A percentile compares a stretch with the other conserved stretches of the same genome.
These are phyloP conservation scores for Drosophila littoralis DNA, from an alignment of 1,140 invertebrate species.

Conservation along the genomic window DNA sequence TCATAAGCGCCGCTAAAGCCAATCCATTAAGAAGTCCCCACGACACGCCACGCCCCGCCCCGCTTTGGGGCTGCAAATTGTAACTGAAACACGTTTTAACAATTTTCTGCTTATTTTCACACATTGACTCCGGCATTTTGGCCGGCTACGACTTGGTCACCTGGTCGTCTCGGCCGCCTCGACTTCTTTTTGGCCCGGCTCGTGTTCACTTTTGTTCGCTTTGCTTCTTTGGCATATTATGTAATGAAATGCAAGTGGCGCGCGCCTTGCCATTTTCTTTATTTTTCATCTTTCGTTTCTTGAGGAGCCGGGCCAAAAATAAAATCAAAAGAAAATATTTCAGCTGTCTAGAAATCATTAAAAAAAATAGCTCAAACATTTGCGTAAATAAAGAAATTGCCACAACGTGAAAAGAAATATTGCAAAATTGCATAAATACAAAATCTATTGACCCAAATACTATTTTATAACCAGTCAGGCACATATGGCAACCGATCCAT, in stretches of 20 bases:
- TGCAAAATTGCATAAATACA: slow-evolving; percentile 68
- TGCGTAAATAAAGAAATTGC: slow-evolving; percentile 76
- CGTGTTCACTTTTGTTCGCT: slow-evolving; percentile 30
- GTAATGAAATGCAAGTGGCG: slow-evolving; percentile 53
- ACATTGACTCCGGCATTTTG: slow-evolving; percentile 40
- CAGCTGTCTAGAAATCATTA: slow-evolving; percentile 70
- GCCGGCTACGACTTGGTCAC: slow-evolving; percentile 59
- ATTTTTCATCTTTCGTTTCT: slow-evolving; percentile 7
- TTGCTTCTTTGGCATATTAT: slow-evolving; percentile 75
- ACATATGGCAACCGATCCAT: slow-evolving; percentile 67
- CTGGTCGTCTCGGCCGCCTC: slow-evolving; percentile 38
- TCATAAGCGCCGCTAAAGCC: slow-evolving; percentile 42
- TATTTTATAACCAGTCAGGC: slow-evolving; percentile 71
- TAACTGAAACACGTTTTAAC: slow-evolving; percentile 72
- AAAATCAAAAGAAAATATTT: slow-evolving; percentile 10
- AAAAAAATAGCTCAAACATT: slow-evolving; percentile 76
- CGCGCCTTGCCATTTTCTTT: slow-evolving; percentile 18
- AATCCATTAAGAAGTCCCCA: slow-evolving; percentile 70
- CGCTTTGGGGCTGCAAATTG: slow-evolving; percentile 5
- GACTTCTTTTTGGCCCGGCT: slow-evolving; percentile 33
- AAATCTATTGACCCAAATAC: slow-evolving; percentile 80
- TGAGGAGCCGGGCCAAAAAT: slow-evolving; percentile 34
- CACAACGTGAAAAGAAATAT: slow-evolving; percentile 46
- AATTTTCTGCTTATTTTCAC: slow-evolving; percentile 74
- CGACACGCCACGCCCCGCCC: slow-evolving; percentile 1